Base-by-base conservation (phyloP, 2,888 invertebrate species). In the Dryocosmus kuriphilus region DNA sequence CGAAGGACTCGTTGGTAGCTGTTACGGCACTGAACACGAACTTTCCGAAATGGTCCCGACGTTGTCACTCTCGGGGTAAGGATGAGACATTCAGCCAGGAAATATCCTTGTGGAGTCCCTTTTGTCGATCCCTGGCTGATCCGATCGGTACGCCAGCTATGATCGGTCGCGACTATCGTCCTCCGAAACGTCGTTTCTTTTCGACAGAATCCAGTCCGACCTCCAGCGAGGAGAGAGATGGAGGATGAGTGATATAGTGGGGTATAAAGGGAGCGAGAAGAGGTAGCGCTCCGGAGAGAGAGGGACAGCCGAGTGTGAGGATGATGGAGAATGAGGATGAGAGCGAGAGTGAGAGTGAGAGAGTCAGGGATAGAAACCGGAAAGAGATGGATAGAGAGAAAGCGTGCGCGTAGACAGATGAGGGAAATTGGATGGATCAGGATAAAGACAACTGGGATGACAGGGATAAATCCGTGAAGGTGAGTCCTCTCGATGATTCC, bases 131-230 rank as follows among this genome's bases (percentile, higher is more conserved):
- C 81, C 77, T 79, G 79, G 77, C 79, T 80, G 89, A 89, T 89
- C 90, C 91, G 91, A 91, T 90, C 91, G 90, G 87, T 90, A 89
- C 90, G 90, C 91, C 90, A 91, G 91, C 91, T 90, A 91, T 91
- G 91, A 90, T 91, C 91, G 91, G 90, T 90, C 89, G 89, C 90
- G 90, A 91, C 91, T 91, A 91, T 90, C 86, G 85, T 84, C 90
- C 90, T 89, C 89, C 87, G 90, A 90, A 91, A 90, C 90, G 90
- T 89, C 90, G 91, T 91, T 91, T 91, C 91, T 91, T 91, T 91
- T 91, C 90, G 89, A 88, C 88, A 88, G 89, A 88, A 89, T 89
- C 88, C 87, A 88, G 86, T 86, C 87, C 86, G 82, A 83, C 78
- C 79, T 63, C 77, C 75, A 61, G 67, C 61, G 71, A 78, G 80